phyloP scores from a whole-genome alignment of 2,888 invertebrate species.

The Hirtodrosophila confusa region DNA sequence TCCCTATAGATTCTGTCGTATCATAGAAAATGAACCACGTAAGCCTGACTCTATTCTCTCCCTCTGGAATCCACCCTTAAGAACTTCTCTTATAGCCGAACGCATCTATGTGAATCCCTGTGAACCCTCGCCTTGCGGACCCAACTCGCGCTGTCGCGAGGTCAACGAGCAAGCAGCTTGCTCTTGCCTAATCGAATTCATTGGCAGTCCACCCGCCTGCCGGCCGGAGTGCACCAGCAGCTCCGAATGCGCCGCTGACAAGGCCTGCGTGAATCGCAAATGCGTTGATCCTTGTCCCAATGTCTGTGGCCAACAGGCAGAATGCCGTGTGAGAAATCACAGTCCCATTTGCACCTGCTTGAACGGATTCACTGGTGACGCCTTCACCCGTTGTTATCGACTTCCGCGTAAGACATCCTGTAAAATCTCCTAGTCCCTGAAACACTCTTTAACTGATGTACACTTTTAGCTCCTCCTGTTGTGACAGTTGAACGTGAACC shows the following conservation, averaged over 20 bases:
- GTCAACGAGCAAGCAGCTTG: constrained; percentile 89
- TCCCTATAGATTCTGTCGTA: constrained; percentile 87
- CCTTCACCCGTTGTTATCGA: constrained; percentile 85
- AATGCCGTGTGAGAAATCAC: constrained; percentile 89
- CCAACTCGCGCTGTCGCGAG: constrained; percentile 91
- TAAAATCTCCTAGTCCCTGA: background rate
- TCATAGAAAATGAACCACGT: constrained; percentile 84
- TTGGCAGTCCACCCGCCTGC: constrained; percentile 87
- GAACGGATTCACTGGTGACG: constrained; percentile 86
- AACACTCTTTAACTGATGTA: constrained; percentile 1
- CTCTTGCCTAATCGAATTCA: constrained; percentile 88
- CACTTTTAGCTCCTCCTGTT: constrained; percentile 60
- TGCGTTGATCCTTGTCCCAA: constrained; percentile 90
- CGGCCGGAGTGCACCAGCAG: constrained; percentile 90
- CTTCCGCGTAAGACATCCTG: constrained; percentile 81
- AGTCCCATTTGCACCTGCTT: constrained; percentile 91
- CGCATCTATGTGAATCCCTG: constrained; percentile 87
- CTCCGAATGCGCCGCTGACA: constrained; percentile 88
- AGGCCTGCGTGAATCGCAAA: constrained; percentile 88
- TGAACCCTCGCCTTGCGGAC: constrained; percentile 91
- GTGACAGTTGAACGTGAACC: constrained; percentile 69
- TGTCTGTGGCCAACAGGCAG: constrained; percentile 89
- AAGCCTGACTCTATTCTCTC: constrained; percentile 70
- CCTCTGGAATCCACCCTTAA: too few species aligned
- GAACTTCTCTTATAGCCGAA: constrained; percentile 81